Base-by-base conservation (phyloP, 2,888 invertebrate genomes). In the Agelastica alni region DNA sequence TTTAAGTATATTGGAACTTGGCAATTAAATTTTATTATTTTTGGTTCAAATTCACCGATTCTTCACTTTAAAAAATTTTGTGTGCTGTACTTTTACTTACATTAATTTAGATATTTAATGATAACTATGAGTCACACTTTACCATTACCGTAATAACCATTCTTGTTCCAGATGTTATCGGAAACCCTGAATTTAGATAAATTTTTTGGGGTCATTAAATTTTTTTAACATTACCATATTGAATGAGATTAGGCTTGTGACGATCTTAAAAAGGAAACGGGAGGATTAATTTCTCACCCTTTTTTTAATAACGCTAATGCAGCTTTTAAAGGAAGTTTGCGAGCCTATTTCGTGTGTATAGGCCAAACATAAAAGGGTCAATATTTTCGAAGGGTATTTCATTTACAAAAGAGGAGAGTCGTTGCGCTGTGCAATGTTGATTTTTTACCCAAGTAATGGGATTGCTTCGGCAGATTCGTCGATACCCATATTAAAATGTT, bases 291-390 rank as follows among this genome's bases (percentile, higher is more conserved):
- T n/a, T 30, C 16, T 31, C 31, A 30, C 43, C 31, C 41, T 26
- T 41, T 36, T 39, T 42, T 26, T 42, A 42, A 26, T 42, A 13
- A 16, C 22, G 16, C 22, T 42, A 42, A 42, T 42, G 42, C 20
- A n/a, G 37, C 37, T 39, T 39, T 39, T 10, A 37, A 37, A 37
- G 17, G 37, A 10, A 37, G 10, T 18, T 37, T 37, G 5, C 10
- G 17, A 18, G 17, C 18, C 16, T 37, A 17, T 37, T 37, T 16
- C 10, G 3, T 18, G 10, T 37, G 10, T 37, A 37, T 37, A 37
- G 18, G 13, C 37, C 9, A n/a, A n/a, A 37, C 10, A 18, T 37
- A 17, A 18, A 37, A 37, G 17, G n/a, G 36, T 7, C 17, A n/a
- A 37, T 37, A 36, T 12, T 37, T 17, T 37, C 18, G 37, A 6